Base-by-base conservation (phyloP, 2,888 invertebrate genomes). In the Liposcelis brunnea region DNA sequence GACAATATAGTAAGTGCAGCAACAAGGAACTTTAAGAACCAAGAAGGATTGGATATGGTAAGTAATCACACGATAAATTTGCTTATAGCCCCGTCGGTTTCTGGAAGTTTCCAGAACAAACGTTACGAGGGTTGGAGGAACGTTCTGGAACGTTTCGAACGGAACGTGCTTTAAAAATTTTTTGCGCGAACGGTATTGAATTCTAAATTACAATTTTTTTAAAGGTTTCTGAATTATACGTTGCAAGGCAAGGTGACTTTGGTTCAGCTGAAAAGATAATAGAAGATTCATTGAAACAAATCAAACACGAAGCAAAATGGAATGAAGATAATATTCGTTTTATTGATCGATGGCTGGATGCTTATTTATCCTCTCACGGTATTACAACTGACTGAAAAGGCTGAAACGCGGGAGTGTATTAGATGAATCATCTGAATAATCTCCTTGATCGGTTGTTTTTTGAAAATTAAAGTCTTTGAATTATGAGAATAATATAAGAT, bases 31-130 rank as follows among this genome's bases (percentile, higher is more conserved):
- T 40, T 40, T 19, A 40, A 40, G 19, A 18, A 16, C 11, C 7
- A 40, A 11, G 40, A 40, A 21, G 40, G 40, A 16, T 6, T 19
- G 16, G 40, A 40, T 19, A 14, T 40, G 40, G 40, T 40, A 19
- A 40, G 16, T 15, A 10, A 35, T 14, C 10, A 10, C 35, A 4
- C 35, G 5, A 26, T 26, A 26, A 6, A 26, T 26, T 6, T 26
- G 8, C 8, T 4, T 26, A 26, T 26, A 6, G 4, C 8, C 8
- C 8, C 8, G 4, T 26, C 8, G 4, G 4, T 26, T 26, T 26
- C 8, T 26, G 26, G 26, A 8, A 8, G 26, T n/a, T n/a, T n/a
- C n/a, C n/a, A n/a, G n/a, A n/a, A n/a, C n/a, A n/a, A n/a, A n/a
- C n/a, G n/a, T n/a, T n/a, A n/a, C n/a, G 26, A 8, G 26, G 26